A percentile compares a stretch with the other conserved stretches of the same genome.
Conservation (phyloP, 2,888 invertebrate genomes). For the Bellardia bayeri region DNA sequence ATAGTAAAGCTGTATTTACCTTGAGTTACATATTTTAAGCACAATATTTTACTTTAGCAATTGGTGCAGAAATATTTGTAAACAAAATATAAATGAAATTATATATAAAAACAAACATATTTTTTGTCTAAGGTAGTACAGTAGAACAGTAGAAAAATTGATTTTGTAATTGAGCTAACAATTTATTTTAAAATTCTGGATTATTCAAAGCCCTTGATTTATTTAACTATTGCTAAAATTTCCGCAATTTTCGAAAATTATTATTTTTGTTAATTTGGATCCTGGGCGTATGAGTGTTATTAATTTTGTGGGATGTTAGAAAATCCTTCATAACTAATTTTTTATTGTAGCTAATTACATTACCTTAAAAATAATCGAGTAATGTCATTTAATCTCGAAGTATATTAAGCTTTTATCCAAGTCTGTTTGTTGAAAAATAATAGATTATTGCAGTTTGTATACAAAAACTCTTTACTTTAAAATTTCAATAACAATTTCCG, state of each 20-base stretch:
- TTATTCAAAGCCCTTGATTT: no score
- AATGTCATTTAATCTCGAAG: no score
- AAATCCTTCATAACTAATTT: background rate
- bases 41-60: constrained; percentile 54
- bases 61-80: constrained; percentile 67
- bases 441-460: no score
- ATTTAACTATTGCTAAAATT: no score
- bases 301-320: background rate
- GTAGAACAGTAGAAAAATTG: background rate
- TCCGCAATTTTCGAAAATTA: background rate
- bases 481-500: background rate
- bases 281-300: background rate
- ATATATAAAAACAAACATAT: background rate
- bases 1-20: constrained; percentile 1
- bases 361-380: no score
- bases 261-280: background rate
- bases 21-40: constrained; percentile 31
- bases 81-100: constrained; percentile 30
- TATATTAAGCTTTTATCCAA: no score
- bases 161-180: no score
- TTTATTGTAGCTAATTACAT: background rate
- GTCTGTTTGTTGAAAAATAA: no score
- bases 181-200: no score
- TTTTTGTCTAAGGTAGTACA: background rate
- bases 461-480: no score